These are phyloP conservation scores for Alviniconcha strummeri DNA, from an alignment of 2,888 invertebrate species.

Conservation along the genomic window DNA sequence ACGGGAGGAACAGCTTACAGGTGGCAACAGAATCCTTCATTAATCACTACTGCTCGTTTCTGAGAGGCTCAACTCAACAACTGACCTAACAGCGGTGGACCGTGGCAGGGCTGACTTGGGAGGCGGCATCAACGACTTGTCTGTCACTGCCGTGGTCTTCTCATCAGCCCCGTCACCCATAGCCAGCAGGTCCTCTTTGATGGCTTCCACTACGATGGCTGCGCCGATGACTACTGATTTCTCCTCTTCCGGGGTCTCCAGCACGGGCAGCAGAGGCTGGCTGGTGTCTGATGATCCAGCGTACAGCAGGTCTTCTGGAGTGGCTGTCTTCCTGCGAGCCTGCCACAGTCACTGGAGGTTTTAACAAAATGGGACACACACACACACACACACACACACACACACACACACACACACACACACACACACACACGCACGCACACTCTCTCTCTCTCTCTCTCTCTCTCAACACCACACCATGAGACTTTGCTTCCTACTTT, in stretches of 20 bases:
- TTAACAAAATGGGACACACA: neutral
- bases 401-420: neutral
- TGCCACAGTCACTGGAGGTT: slow-evolving; percentile 34
- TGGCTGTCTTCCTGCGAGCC: slow-evolving; percentile 69
- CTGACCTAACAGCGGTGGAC: neutral
- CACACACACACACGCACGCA: neutral
- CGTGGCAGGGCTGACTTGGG: slow-evolving; percentile 47
- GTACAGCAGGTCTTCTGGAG: slow-evolving; percentile 82
- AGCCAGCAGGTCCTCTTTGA: slow-evolving; percentile 21
- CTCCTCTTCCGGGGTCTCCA: slow-evolving; percentile 57
- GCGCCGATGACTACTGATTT: neutral
- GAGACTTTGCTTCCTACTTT: too few species aligned
- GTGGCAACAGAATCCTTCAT: too few species aligned
- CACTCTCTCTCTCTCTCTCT: too few species aligned
- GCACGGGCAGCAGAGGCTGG: slow-evolving; percentile 41
- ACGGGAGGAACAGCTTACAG: too few species aligned
- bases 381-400: neutral
- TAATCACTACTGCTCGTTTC: too few species aligned
- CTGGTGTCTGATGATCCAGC: slow-evolving; percentile 37
- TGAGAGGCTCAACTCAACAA: too few species aligned
- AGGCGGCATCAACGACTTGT: slow-evolving; percentile 54
- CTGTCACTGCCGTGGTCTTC: slow-evolving; percentile 17
- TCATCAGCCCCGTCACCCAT: slow-evolving; percentile 33
- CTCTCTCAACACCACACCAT: too few species aligned
- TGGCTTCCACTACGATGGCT: slow-evolving; percentile 10